Evolutionary conservation across 2,113 vertebrate species (phyloP).

Genomic region (Glaucidium brasilianum): DNA sequence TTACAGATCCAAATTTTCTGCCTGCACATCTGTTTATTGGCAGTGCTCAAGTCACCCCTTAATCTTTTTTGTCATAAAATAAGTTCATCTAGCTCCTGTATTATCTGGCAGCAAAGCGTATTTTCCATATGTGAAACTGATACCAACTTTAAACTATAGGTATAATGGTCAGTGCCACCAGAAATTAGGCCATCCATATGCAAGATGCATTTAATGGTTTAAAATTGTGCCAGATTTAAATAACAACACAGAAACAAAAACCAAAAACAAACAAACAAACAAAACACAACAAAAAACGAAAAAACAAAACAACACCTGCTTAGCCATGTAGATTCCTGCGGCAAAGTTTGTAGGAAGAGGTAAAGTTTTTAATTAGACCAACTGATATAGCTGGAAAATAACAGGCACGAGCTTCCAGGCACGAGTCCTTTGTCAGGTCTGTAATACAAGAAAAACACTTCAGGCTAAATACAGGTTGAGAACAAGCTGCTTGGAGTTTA

Average conservation of each 20-base stretch:
- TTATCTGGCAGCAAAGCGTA: neutral
- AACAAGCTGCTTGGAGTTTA: slow-evolving; percentile 19
- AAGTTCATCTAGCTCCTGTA: neutral
- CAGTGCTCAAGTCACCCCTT: neutral
- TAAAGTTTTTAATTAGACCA: slow-evolving; percentile 25
- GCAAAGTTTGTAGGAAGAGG: slow-evolving; percentile 33
- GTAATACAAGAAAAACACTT: slow-evolving; percentile 31
- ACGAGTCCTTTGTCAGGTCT: slow-evolving; percentile 18
- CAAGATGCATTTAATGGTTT: neutral
- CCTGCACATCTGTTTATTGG: neutral
- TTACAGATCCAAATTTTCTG: neutral
- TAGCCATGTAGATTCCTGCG: neutral
- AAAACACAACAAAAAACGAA: too few relatives aligned
- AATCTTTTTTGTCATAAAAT: neutral
- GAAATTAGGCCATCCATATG: neutral
- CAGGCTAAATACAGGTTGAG: slow-evolving; percentile 7
- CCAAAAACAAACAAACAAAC: too few relatives aligned
- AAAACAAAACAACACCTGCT: too few relatives aligned
- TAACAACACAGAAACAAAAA: neutral
- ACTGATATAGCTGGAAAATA: slow-evolving; percentile 29
- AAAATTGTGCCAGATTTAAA: neutral
- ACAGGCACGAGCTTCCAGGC: neutral
- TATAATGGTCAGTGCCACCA: neutral
- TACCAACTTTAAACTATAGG: neutral
- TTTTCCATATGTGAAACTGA: neutral